Evolutionary conservation across 2,113 vertebrate genomes (phyloP).

Genomic region (Ovis canadensis): DNA sequence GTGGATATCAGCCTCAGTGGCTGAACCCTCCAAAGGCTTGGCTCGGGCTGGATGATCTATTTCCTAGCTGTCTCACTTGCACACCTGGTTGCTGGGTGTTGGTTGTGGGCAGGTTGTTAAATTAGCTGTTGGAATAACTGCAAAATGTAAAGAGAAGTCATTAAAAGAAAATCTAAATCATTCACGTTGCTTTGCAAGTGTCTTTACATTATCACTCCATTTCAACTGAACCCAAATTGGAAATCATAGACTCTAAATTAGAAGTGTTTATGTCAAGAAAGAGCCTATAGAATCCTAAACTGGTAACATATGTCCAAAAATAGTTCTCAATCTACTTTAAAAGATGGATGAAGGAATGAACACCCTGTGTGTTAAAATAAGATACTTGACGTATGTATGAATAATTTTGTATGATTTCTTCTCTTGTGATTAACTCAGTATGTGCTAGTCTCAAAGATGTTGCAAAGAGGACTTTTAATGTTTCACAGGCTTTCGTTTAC

Average conservation of each 20-base stretch:
- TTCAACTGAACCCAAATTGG: slow-evolving; percentile 26
- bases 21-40: not conserved
- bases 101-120: not conserved
- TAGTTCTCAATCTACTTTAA: not conserved
- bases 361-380: not conserved
- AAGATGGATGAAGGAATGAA: not conserved
- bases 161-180: not conserved
- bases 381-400: not conserved
- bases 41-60: not conserved
- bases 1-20: not conserved
- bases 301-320: not conserved
- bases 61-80: not conserved
- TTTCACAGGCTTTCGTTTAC: not conserved
- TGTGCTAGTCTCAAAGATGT: not conserved
- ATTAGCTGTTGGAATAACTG: not conserved
- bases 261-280: slow-evolving; percentile 11
- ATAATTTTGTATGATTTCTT: not conserved
- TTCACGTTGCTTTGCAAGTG: not conserved
- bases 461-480: not conserved
- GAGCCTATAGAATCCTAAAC: not conserved
- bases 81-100: not conserved
- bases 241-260: slow-evolving; percentile 5
- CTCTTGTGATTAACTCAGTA: not conserved
- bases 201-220: slow-evolving; percentile 30
- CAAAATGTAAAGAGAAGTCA: slow-evolving; percentile 23